Base-by-base conservation (phyloP, 2,888 invertebrate genomes). In the Micoletzkya japonica region DNA sequence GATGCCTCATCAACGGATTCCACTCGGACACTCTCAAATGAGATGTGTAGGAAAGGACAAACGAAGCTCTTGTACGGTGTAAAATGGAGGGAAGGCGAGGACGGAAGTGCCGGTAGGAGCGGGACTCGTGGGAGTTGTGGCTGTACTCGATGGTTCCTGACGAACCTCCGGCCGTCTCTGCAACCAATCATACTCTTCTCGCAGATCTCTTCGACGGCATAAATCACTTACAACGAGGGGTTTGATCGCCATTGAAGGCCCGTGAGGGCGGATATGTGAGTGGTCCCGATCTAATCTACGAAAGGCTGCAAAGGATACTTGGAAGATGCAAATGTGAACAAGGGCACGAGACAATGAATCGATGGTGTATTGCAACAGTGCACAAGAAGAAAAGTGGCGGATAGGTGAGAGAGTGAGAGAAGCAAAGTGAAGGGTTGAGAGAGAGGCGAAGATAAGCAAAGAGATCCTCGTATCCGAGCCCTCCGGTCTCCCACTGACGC, bases 1-100 rank as follows among this genome's bases (percentile, higher is more conserved):
- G 61, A 61, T 44, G 44, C 20, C 30, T 60, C 60, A 14, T 60
- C 60, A 1, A 60, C 44, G 2, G 60, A 60, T 60, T 61, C 61
- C 6, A 61, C 10, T 49, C 49, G 61, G 26, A 49, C 20, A 20
- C 14, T 44, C 44, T 44, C 10, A 10, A 44, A 44, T 14, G 10
- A 10, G 44, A 44, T 44, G 54, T 4, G 26, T 10, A 10, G 26
- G 26, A 54, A 54, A 26, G 54, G 54, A 30, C 28, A 30, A 54
- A 50, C 4, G 50, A 50, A n/a, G n/a, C n/a, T n/a, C n/a, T n/a
- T 50, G 20, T 26, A 26, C 26, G 24, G 30, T 54, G 26, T 4
- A 24, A 54, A 28, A 20, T 1, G 7, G 36, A 61, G 32, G 14
- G 61, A 30, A 24, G 44, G 44, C 24, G 49, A n/a, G 61, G 49